Percentiles rank a stretch among this genome's conserved stretches.
phyloP scores from a whole-genome alignment of 2,888 invertebrate genomes.

The Drosophila paramelanica region DNA sequence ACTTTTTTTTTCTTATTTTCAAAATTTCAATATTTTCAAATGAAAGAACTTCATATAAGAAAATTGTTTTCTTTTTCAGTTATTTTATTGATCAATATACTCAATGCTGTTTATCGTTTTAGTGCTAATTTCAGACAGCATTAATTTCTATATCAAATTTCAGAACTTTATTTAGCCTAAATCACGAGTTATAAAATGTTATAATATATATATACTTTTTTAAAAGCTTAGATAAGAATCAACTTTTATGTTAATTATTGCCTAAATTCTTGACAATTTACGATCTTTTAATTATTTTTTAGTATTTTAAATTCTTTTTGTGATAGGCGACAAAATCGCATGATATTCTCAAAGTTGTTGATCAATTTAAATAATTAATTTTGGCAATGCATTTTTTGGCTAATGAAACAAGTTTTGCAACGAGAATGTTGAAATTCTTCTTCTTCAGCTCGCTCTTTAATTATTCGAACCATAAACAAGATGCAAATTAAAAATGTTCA shows the following conservation, averaged over 20 bases:
- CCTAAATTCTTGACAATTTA: constrained; percentile 1
- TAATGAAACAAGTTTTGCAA: constrained; percentile 37
- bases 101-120: no score
- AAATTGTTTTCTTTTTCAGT: no score
- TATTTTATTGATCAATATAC: no score
- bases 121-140: background rate
- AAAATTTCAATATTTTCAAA: no score
- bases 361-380: constrained; percentile 37
- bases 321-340: constrained; percentile 16
- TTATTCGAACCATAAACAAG: constrained; percentile 48
- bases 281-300: constrained; percentile 7
- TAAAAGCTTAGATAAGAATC: background rate
- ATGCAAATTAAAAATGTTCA: constrained; percentile 59
- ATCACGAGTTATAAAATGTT: background rate
- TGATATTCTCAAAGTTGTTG: constrained; percentile 2
- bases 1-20: background rate
- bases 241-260: background rate
- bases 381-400: constrained; percentile 48
- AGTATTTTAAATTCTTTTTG: constrained; percentile 8
- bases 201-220: no score
- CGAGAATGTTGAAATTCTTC: constrained; percentile 17
- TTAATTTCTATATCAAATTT: background rate
- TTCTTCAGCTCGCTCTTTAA: constrained; percentile 3
- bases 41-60: no score
- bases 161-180: background rate